phyloP scores from a whole-genome alignment of 2,797 vertebrate genomes.

The Okamejei kenojei region DNA sequence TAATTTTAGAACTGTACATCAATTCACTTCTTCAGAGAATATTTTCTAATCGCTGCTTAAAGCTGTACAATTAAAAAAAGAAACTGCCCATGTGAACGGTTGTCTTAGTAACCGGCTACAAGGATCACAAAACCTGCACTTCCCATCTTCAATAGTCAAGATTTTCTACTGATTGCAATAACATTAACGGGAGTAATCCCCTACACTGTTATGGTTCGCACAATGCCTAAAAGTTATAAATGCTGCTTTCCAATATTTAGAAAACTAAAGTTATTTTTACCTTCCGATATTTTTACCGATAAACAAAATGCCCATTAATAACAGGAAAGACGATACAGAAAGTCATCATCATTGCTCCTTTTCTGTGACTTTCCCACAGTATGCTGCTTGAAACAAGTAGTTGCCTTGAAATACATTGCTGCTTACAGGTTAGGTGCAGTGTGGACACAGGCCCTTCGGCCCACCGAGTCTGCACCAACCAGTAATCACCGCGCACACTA shows the following conservation, averaged over 20 bases:
- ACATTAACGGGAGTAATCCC: background rate
- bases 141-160: constrained; percentile 41
- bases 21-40: constrained; percentile 44
- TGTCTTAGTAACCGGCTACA: constrained; percentile 61
- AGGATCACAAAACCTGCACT: constrained; percentile 47
- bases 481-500: too few relatives aligned
- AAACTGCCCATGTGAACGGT: constrained; percentile 61
- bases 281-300: background rate
- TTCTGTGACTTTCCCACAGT: constrained; percentile 2
- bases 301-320: background rate
- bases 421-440: background rate
- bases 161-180: constrained; percentile 24
- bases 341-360: background rate
- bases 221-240: background rate
- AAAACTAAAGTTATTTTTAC: background rate
- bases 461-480: too few relatives aligned
- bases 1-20: constrained; percentile 36
- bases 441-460: too few relatives aligned
- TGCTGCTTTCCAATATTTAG: background rate
- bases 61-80: constrained; percentile 52
- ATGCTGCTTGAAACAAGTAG: background rate
- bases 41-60: constrained; percentile 56
- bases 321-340: background rate
- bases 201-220: background rate
- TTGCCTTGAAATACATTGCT: background rate